These are phyloP conservation scores for Malacoctenus gilli DNA, from an alignment of 2,797 vertebrate species.

Conservation along the genomic window DNA sequence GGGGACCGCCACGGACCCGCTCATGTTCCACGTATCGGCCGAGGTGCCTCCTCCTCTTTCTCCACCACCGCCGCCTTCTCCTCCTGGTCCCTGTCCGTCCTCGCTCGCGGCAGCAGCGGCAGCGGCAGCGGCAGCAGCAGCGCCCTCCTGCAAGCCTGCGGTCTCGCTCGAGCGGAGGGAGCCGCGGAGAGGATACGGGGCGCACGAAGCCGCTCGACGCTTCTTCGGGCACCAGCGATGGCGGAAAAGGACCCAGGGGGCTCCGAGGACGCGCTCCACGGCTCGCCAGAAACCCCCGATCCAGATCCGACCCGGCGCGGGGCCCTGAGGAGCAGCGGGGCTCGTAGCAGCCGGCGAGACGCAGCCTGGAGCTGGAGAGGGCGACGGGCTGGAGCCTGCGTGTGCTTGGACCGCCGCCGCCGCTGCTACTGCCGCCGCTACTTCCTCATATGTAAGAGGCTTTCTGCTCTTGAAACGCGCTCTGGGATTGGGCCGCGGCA, in stretches of 20 bases:
- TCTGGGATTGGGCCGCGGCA: conserved; percentile 80
- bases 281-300: conserved; percentile 81
- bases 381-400: conserved; percentile 66
- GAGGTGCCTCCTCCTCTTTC: conserved; percentile 50
- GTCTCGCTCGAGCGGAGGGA: conserved; percentile 53
- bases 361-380: conserved; percentile 68
- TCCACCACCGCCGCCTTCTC: too few relatives aligned
- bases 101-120: conserved; percentile 22
- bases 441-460: conserved; percentile 86
- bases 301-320: conserved; percentile 69
- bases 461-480: conserved; percentile 80
- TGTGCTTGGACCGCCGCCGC: conserved; percentile 44
- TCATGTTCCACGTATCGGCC: conserved; percentile 66
- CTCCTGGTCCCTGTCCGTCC: conserved; percentile 30
- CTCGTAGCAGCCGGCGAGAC: conserved; percentile 75
- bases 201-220: conserved; percentile 61
- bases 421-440: conserved; percentile 58
- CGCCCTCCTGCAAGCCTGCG: conserved; percentile 52
- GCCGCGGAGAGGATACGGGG: conserved; percentile 53
- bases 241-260: conserved; percentile 72
- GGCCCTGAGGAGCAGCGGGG: conserved; percentile 73
- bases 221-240: conserved; percentile 67
- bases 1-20: conserved; percentile 66
- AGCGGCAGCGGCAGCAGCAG: conserved; percentile 13
- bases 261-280: conserved; percentile 81